Conservation (phyloP, 2,888 invertebrate genomes). For the Acleris cristana region DNA sequence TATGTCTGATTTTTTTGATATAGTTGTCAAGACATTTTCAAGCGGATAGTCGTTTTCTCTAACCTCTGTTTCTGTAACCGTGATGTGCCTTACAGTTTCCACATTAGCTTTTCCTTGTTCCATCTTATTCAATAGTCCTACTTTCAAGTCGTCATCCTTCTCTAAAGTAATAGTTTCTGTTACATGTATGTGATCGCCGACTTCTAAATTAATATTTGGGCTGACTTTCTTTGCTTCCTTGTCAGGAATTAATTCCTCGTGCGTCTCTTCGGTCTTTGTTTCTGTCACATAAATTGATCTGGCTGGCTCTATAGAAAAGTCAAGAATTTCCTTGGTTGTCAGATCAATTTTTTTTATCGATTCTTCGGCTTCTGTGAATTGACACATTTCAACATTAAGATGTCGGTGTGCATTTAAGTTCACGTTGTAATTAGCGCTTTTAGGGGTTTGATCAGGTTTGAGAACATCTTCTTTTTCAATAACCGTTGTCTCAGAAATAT, state of each 20-base stretch:
- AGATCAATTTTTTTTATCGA: constrained; percentile 41
- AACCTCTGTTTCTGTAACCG: constrained; percentile 76
- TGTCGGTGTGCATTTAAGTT: constrained; percentile 55
- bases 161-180: constrained; percentile 52
- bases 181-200: constrained; percentile 52
- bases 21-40: constrained; percentile 40
- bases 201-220: constrained; percentile 52
- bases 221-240: constrained; percentile 43
- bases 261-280: constrained; percentile 72
- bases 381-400: constrained; percentile 55
- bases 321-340: constrained; percentile 47
- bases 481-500: constrained; percentile 54
- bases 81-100: constrained; percentile 77
- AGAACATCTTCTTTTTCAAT: constrained; percentile 60
- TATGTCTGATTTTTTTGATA: constrained; percentile 46
- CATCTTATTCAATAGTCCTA: constrained; percentile 46
- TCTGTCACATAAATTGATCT: constrained; percentile 70
- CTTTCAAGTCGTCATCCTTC: constrained; percentile 51
- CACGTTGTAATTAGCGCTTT: constrained; percentile 47
- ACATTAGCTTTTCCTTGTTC: constrained; percentile 48
- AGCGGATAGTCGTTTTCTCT: constrained; percentile 72
- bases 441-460: constrained; percentile 45
- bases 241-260: constrained; percentile 49
- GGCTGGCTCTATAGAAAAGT: constrained; percentile 51
- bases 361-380: constrained; percentile 56